These are phyloP conservation scores for Strongylocentrotus purpuratus DNA, from an alignment of 35 echinoderm and acorn worm genomes.

Conservation along the genomic window DNA sequence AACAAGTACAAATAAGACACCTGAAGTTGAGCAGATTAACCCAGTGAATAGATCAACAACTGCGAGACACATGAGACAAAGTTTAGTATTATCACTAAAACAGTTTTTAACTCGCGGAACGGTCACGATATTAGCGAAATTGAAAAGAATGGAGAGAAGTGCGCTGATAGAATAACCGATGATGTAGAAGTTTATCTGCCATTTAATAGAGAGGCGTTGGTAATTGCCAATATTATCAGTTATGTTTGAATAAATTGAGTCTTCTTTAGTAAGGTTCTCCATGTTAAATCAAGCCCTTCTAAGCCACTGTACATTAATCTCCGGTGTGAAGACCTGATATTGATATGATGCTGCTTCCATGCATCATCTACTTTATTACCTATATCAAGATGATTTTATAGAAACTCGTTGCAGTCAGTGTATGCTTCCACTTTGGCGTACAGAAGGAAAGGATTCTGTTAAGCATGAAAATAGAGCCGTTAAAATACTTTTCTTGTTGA, in stretches of 20 bases:
- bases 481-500: too few species aligned
- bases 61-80: background rate
- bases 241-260: background rate
- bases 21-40: background rate
- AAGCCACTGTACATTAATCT: background rate
- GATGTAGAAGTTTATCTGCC: background rate
- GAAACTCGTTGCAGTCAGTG: too few species aligned
- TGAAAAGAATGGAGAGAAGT: background rate
- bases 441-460: too few species aligned
- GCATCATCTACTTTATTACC: background rate
- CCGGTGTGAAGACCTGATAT: background rate
- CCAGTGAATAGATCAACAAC: constrained; percentile 6
- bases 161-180: constrained; percentile 16
- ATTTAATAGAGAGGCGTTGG: background rate
- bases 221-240: too few species aligned
- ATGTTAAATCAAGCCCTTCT: background rate
- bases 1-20: background rate
- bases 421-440: too few species aligned
- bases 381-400: too few species aligned
- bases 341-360: background rate
- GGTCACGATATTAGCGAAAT: background rate
- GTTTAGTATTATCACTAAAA: constrained; percentile 16
- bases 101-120: background rate
- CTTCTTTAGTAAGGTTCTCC: background rate
- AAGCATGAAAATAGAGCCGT: too few species aligned